phyloP scores from a whole-genome alignment of 2,113 vertebrate genomes.

The Hirundichthys speculiger region DNA sequence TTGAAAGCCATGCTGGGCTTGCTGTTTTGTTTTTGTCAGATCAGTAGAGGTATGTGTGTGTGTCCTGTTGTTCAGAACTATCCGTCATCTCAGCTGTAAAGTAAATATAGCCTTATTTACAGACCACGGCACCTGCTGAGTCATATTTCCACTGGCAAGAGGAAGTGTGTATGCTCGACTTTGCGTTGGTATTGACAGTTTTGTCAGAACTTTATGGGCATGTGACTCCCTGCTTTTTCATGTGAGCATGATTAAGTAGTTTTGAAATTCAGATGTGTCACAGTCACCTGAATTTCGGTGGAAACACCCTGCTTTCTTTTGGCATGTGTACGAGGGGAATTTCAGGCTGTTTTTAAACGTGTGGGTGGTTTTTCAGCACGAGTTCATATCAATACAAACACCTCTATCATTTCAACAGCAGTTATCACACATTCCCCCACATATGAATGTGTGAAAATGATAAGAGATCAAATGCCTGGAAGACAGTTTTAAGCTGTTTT shows the following conservation, averaged over 20 bases:
- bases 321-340: conserved; percentile 36
- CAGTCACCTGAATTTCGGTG: neutral
- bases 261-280: neutral
- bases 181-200: neutral
- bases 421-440: neutral
- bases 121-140: neutral
- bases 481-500: neutral
- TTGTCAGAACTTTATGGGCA: conserved; percentile 21
- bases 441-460: conserved; percentile 9
- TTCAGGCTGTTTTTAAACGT: conserved; percentile 25
- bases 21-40: neutral
- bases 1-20: neutral
- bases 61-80: too few species aligned
- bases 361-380: conserved; percentile 7
- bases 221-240: conserved; percentile 5
- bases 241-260: conserved; percentile 32
- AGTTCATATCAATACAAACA: conserved; percentile 12
- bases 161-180: conserved; percentile 37
- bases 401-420: conserved; percentile 11
- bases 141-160: neutral
- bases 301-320: conserved; percentile 46
- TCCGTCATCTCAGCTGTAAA: neutral
- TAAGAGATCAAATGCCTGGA: neutral
- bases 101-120: neutral
- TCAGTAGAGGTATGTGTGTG: neutral